These are phyloP conservation scores for Nezara viridula DNA, from an alignment of 2,888 invertebrate species.

Conservation along the genomic window DNA sequence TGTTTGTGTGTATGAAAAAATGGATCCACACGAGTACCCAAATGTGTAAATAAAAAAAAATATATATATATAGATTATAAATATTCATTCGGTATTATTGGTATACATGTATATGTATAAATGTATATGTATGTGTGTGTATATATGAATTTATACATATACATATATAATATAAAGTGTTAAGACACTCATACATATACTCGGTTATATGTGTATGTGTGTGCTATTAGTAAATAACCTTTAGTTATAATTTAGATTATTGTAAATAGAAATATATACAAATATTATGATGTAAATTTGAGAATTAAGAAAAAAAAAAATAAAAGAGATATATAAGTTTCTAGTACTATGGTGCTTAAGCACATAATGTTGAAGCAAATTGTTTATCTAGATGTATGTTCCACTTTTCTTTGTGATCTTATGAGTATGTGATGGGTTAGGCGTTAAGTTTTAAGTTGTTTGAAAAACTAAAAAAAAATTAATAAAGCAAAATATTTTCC, in stretches of 20 bases:
- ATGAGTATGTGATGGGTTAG: constrained; percentile 64
- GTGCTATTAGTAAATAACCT: constrained; percentile 21
- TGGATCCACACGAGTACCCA: not conserved
- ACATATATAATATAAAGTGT: not conserved
- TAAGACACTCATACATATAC: constrained; percentile 41
- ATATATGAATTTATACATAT: not conserved
- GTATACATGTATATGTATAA: not conserved
- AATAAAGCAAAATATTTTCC: constrained; percentile 61
- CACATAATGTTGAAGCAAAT: constrained; percentile 42
- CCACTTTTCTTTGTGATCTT: constrained; percentile 63
- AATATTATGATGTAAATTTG: constrained; percentile 48
- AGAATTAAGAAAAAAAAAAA: constrained; percentile 26
- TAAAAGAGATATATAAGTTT: constrained; percentile 50
- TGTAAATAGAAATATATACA: constrained; percentile 61
- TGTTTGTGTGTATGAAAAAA: constrained; percentile 13
- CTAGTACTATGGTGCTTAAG: constrained; percentile 43
- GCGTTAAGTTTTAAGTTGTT: constrained; percentile 61
- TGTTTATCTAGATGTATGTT: constrained; percentile 58
- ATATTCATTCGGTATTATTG: constrained; percentile 13
- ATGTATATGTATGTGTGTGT: constrained; percentile 15
- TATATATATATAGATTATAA: constrained; percentile 51
- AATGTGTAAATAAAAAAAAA: constrained; percentile 51
- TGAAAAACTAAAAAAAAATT: constrained; percentile 61
- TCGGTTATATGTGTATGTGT: constrained; percentile 39
- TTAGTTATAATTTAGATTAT: constrained; percentile 44